Base-by-base conservation (phyloP, 2,888 invertebrate genomes). In the Lasioglossum leucozonium region DNA sequence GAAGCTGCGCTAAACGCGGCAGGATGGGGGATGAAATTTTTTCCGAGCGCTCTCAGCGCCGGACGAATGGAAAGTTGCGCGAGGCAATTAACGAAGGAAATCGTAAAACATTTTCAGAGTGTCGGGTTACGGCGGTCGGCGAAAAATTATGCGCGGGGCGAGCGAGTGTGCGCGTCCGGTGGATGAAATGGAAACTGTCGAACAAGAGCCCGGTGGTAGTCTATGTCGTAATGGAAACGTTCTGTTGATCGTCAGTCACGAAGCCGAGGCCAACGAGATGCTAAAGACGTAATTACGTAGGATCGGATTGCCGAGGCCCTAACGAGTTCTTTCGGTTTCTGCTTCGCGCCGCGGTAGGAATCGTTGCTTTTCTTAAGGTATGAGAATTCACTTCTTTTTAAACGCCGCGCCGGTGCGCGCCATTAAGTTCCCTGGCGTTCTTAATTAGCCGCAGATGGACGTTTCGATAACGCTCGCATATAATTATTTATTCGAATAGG, bases 241-340 rank as follows among this genome's bases (percentile, higher is more conserved):
- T 81, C 82, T 81, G 81, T 72, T 72, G 79, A 78, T 82, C 77
- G 81, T 79, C 84, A 73, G 84, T 84, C 76, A 71, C 80, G 78
- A 77, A 82, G 77, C 79, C 81, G 83, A 81, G 87, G 87, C 83
- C 84, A 90, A 87, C 88, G 84, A 78, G 90, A 90, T 86, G 86
- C 88, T 87, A 82, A 81, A 88, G 79, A 89, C 84, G 86, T 86
- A 89, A 89, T 89, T 89, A 89, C 86, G 82, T 86, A 89, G 88
- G 86, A 89, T 89, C 90, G 81, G 81, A 89, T 89, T 84, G 88
- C 88, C 84, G 58, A 83, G 76, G 76, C 44, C 55, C 87, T 83
- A 85, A 85, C 89, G 73, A 81, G 82, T 82, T 75, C 71, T 62
- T 75, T 75, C 47, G 82, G 71, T 72, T 81, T 75, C 67, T 16